phyloP scores from a whole-genome alignment of 2,113 vertebrate genomes.

The Epinephelus moara region DNA sequence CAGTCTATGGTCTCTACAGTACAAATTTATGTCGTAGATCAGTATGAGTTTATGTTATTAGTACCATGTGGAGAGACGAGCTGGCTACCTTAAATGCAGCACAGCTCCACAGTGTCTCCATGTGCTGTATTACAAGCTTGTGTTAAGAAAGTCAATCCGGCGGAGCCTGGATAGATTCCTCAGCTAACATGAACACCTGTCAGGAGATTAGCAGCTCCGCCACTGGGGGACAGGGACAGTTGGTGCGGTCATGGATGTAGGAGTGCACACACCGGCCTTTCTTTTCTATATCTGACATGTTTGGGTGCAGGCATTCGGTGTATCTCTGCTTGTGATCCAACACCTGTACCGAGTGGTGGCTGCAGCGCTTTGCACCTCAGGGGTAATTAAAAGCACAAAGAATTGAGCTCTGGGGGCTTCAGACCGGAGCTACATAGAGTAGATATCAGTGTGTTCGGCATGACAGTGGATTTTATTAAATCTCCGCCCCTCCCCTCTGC shows the following conservation, averaged over 20 bases:
- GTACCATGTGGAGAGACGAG: background rate
- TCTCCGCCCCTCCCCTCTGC: slow-evolving; percentile 7
- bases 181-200: slow-evolving; percentile 72
- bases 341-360: slow-evolving; percentile 18
- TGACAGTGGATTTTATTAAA: slow-evolving; percentile 28
- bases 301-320: background rate
- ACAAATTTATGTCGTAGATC: background rate
- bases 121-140: slow-evolving; percentile 23
- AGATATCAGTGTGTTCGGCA: slow-evolving; percentile 1
- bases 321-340: background rate
- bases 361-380: slow-evolving; percentile 12
- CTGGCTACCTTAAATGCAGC: slow-evolving; percentile 19
- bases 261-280: background rate
- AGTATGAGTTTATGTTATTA: background rate
- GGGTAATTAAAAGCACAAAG: slow-evolving; percentile 50
- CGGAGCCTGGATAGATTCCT: slow-evolving; percentile 57
- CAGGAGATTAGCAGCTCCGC: slow-evolving; percentile 69
- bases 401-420: background rate
- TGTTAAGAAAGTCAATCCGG: slow-evolving; percentile 48
- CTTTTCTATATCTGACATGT: slow-evolving; percentile 37
- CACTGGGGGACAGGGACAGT: slow-evolving; percentile 41
- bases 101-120: slow-evolving; percentile 17
- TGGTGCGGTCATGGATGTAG: slow-evolving; percentile 18
- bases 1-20: too few species aligned
- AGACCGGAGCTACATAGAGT: background rate